Evolutionary conservation across 2,888 invertebrate species (phyloP).

Genomic region (Agriopis aurantiaria): DNA sequence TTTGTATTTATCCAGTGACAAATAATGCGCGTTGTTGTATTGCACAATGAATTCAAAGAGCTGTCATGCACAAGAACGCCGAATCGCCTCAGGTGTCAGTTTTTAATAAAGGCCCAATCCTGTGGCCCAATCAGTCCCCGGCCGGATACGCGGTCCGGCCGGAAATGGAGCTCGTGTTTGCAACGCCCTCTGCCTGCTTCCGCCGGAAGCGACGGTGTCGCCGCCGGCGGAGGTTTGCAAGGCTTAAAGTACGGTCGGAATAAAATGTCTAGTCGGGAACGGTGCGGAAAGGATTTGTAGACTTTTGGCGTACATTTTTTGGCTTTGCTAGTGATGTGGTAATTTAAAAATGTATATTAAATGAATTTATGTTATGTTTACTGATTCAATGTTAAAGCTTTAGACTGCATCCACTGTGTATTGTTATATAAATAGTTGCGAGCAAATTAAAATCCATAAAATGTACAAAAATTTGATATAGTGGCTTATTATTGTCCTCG

Average conservation of each 20-base stretch:
- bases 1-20: too few relatives aligned
- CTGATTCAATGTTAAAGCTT: too few relatives aligned
- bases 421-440: too few relatives aligned
- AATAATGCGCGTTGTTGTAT: too few relatives aligned
- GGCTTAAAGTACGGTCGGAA: constrained; percentile 36
- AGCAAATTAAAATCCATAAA: too few relatives aligned
- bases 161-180: constrained; percentile 84
- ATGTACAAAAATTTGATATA: too few relatives aligned
- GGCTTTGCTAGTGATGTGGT: constrained; percentile 6
- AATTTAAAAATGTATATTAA: neutral
- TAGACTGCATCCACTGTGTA: too few relatives aligned
- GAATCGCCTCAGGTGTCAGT: constrained; percentile 81
- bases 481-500: too few relatives aligned
- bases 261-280: constrained; percentile 17
- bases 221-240: constrained; percentile 56
- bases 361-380: neutral
- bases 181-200: constrained; percentile 72
- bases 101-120: constrained; percentile 86
- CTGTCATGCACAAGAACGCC: constrained; percentile 25
- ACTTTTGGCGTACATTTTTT: constrained; percentile 4
- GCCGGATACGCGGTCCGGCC: constrained; percentile 76
- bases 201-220: constrained; percentile 68
- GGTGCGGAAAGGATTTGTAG: constrained; percentile 18
- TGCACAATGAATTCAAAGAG: constrained; percentile 15
- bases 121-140: constrained; percentile 82